Evolutionary conservation across 92 coral and sea anemone genomes (phyloP), one percentile per base, ranked within the genome.

Genomic region (Palythoa caribaeorum): DNA sequence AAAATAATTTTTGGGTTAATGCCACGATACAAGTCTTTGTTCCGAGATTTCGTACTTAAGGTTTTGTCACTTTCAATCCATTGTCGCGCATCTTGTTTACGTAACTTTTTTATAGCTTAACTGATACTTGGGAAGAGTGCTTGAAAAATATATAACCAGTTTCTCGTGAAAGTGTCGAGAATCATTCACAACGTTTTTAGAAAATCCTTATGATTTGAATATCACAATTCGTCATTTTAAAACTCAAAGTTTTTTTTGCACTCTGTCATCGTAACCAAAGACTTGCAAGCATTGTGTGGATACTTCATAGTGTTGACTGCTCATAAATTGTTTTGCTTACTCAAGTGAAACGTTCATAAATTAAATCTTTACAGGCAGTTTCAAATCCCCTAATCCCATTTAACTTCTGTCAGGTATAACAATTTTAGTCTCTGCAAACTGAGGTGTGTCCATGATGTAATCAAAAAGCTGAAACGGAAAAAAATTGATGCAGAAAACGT

Each of bases 311-410:
- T 59, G 65, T 13, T 59, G 20, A 59, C 65, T 59, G 4, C 16
- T 59, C 65, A 2, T 59, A 12, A 59, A 59, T 59, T 59, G 65
- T 15, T 59, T 59, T 13, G 19, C 65, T 6, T 59, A 59, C 6
- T 59, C 19, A 1, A 0, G 3, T 0, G 5, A 14, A 59, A 59
- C 2, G 1, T 59, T 59, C 21, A 54, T 59, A 51, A 36, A 59
- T 65, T 71, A 59, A 28, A 28, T 28, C 28, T 28, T 28, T 28
- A 28, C 28, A 28, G 28, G 74, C 19, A 36, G 54, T 80, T 80
- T 19, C 12, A 65, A 80, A 80, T 80, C 38, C 19, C n/a, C 17
- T 40, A 63, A 80, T 80, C 73, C 62, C 35, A n/a, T 68, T 81
- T 66, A 66, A 68, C 40, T 38, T 9, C 73, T 63, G 39, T 60